Percentiles rank a stretch among this genome's conserved stretches.
These are phyloP conservation scores for Uloborus plumipes DNA, from an alignment of 2,888 invertebrate species.

Conservation along the genomic window DNA sequence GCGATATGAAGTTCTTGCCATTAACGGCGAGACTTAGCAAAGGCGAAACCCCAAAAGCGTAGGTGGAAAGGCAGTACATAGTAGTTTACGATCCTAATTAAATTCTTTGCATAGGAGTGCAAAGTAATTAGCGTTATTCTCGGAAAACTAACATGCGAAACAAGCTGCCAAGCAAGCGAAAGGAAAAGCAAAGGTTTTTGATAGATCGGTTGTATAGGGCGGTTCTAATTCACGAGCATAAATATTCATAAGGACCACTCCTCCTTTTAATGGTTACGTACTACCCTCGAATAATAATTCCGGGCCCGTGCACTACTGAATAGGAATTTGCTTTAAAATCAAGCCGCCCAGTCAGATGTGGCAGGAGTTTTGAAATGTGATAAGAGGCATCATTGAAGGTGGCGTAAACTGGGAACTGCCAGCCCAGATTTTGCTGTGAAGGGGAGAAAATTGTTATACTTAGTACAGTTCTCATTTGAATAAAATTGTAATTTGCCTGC, in stretches of 20 bases:
- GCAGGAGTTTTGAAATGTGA: not conserved
- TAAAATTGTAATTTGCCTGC: too few relatives aligned
- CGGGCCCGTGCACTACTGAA: constrained; percentile 11
- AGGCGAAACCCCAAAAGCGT: constrained; percentile 11
- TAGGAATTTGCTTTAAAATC: constrained; percentile 33
- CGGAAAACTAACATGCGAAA: constrained; percentile 39
- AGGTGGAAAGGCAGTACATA: constrained; percentile 23
- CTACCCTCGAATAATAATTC: constrained; percentile 52
- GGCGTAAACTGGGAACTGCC: too few relatives aligned
- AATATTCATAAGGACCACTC: constrained; percentile 62
- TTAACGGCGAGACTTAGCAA: constrained; percentile 10
- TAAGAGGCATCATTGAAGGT: too few relatives aligned
- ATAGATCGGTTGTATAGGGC: constrained; percentile 59
- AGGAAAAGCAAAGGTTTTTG: constrained; percentile 55
- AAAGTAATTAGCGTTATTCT: constrained; percentile 57
- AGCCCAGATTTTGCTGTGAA: too few relatives aligned
- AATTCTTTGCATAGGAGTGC: constrained; percentile 60
- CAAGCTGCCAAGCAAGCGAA: constrained; percentile 33
- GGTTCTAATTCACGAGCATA: constrained; percentile 47
- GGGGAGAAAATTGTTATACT: too few relatives aligned
- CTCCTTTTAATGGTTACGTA: constrained; percentile 58
- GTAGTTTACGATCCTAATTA: constrained; percentile 57
- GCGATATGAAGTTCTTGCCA: constrained; percentile 30
- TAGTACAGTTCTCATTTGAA: too few relatives aligned
- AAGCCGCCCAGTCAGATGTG: constrained; percentile 11